Evolutionary conservation across 1,140 invertebrate species (phyloP), one percentile per base, ranked within the genome.

Genomic region (Oreohelix idahoensis): DNA sequence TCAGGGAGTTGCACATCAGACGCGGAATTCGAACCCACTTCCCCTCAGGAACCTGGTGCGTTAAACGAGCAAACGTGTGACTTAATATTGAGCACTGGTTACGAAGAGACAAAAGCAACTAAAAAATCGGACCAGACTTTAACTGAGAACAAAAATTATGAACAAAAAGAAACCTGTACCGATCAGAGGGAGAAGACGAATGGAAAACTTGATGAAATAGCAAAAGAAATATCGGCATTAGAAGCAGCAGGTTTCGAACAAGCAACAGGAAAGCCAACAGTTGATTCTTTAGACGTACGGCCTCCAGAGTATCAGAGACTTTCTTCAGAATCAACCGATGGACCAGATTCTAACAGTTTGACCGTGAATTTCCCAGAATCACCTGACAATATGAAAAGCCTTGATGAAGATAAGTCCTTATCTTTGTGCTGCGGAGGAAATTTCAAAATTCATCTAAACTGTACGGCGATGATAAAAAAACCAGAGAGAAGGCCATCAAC

Each of bases 391-490:
- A 71, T 39, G 17, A 75, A 51, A 45, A 63, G 32, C 32, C 17
- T 74, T 2, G 42, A 75, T n/a, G 71, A 71, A 20, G 80, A 58
- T 32, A n/a, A n/a, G 5, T 26, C 66, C 17, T 75, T 82, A 29
- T 74, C 70, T n/a, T 35, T 82, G 1, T 82, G 80, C 39, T 82
- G 80, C 35, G 80, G 80, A 1, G 51, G 70, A 36, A 82, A 82
- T 58, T 73, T 81, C 20, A 81, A 81, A 39, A 75, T 82, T 39
- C 11, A 82, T 23, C 39, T 82, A 26, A 82, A 82, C 36, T 82
- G 80, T 42, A 82, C 80, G 35, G 80, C 80, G 32, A 82, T 82
- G 80, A 35, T 82, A 17, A 82, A 82, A 39, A 82, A 75, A 63
- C 80, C 80, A 23, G 80, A 82, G 36, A 32, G 80, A 29, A 11